Base-by-base conservation (phyloP, 2,797 vertebrate species). In the Amphiprion clarkii region DNA sequence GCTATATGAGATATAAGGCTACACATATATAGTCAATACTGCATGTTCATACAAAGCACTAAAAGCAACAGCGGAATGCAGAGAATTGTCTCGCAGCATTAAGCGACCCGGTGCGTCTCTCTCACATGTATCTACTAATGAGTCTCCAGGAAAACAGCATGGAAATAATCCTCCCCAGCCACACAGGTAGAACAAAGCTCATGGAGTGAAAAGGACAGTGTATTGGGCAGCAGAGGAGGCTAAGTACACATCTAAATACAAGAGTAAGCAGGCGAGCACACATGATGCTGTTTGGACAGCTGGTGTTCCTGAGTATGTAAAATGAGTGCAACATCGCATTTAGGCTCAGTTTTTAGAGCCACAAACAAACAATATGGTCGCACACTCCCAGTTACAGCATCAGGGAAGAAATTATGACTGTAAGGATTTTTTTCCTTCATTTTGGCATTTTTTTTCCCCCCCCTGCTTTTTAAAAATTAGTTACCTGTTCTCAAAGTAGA, bases 241-340 rank as follows among this genome's bases (percentile, higher is more conserved):
- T 95, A 95, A 96, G 95, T 91, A 97, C 97, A 98, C 95, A 96
- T 93, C 91, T 88, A 88, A 94, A 46, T 92, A 91, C 83, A 84
- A 86, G 90, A 91, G 81, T 93, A 59, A 93, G 94, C 66, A 89
- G 96, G 95, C 96, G 94, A 93, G 94, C 94, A 96, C 93, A 91
- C 90, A 91, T 29, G 76, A 90, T 86, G 81, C 91, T 91, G 95
- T 99, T 98, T 98, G 96, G 95, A 97, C 97, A 99, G 97, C 97
- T 99, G 97, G 90, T 91, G 68, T 89, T 94, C 88, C 95, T 84
- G 68, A 92, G 88, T 90, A 93, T 93, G 95, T 94, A 94, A 92
- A 95, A 92, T 94, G 90, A 93, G 95, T 86, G 92, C 93, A 66
- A 83, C 92, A 75, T 91, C 65, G 25, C 87, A 88, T 94, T 87